phyloP scores from a whole-genome alignment of 2,113 vertebrate species.

The Zootoca vivipara region DNA sequence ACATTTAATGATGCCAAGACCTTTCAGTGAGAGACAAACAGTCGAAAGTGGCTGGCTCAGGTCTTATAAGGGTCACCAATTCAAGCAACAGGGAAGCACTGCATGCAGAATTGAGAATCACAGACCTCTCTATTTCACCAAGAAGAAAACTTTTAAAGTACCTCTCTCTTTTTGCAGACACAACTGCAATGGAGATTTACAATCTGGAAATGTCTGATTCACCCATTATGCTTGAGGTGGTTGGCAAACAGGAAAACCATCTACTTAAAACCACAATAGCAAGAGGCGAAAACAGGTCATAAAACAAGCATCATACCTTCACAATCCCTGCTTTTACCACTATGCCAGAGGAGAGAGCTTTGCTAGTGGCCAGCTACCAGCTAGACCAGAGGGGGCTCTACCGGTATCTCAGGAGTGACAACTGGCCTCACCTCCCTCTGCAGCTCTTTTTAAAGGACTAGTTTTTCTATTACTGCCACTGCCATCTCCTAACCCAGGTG shows the following conservation, averaged over 20 bases:
- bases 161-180: not conserved
- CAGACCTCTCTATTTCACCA: not conserved
- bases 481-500: too few species aligned
- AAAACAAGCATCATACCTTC: not conserved
- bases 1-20: slow-evolving; percentile 13
- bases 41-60: not conserved
- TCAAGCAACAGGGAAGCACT: not conserved
- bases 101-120: not conserved
- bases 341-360: not conserved
- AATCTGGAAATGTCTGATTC: not conserved
- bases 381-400: not conserved
- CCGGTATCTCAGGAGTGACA: not conserved
- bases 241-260: not conserved
- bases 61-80: slow-evolving; percentile 3
- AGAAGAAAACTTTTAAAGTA: not conserved
- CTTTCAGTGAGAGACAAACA: slow-evolving; percentile 6
- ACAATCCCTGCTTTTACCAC: not conserved
- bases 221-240: not conserved
- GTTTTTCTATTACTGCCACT: not conserved
- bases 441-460: not conserved
- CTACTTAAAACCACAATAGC: not conserved
- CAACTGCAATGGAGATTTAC: not conserved
- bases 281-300: not conserved
- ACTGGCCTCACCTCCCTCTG: not conserved
- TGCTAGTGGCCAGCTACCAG: not conserved